Base-by-base conservation (phyloP, 2,797 vertebrate species). In the Miichthys miiuy region DNA sequence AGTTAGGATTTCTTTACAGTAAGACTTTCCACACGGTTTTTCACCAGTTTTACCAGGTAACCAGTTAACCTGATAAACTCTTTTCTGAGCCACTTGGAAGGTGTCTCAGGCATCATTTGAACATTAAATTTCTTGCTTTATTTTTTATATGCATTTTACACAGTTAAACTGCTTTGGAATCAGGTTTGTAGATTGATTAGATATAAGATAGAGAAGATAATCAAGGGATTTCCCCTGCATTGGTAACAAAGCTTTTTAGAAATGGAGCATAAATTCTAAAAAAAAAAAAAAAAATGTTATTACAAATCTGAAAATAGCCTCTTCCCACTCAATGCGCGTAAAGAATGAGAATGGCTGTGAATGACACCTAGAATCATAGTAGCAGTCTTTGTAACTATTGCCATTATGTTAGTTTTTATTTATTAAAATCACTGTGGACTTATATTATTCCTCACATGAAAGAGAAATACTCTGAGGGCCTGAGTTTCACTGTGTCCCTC, bases 401-500 rank as follows among this genome's bases (percentile, higher is more conserved):
- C 27, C 20, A 52, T 47, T 46, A 12, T 69, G 21, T 18, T 55
- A 0, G 3, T 34, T 75, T 64, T 73, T 75, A 70, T 72, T 74
- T 68, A 51, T 0, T 38, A n/a, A 71, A 78, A 62, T 72, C 46
- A 17, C 20, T 47, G 65, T n/a, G 11, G 38, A 52, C 16, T 76
- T 68, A 5, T 44, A 10, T 65, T 67, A 54, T 75, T 64, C 14
- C 47, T 63, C 6, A 42, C 54, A 80, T 68, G 11, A 75, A 62
- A 67, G 54, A 65, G 11, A 67, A 85, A 73, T 23, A 47, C 44
- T 64, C 17, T 14, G 57, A 44, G 12, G 54, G 69, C 23, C 47
- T 48, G 30, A 8, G 23, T 50, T 61, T 66, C 13, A 63, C 47
- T 60, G 10, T 6, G 55, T 30, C 51, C 60, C 30, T 63, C 50